A percentile compares a stretch with the other conserved stretches of the same genome.
phyloP scores from a whole-genome alignment of 1,140 invertebrate species.

The Acromyrmex echinatior region DNA sequence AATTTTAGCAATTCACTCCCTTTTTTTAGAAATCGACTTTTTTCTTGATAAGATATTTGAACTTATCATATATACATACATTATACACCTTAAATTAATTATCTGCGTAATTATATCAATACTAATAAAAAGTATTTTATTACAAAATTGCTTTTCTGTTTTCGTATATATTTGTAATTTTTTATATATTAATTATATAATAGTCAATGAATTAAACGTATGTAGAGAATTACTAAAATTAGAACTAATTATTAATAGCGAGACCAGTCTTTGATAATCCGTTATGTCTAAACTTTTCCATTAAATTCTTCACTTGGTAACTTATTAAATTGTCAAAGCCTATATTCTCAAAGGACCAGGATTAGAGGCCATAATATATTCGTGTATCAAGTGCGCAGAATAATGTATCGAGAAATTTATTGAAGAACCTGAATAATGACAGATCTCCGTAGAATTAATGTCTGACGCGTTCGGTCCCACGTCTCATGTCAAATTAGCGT shows the following conservation, averaged over 20 bases:
- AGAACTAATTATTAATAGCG: background rate
- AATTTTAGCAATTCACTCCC: background rate
- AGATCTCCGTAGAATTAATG: constrained; percentile 32
- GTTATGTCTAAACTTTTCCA: background rate
- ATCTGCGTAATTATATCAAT: background rate
- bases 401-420: constrained; percentile 39
- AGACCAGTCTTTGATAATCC: background rate
- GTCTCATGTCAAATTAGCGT: background rate
- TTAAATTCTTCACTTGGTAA: constrained; percentile 26
- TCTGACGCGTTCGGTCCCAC: background rate
- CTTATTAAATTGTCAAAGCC: constrained; percentile 5
- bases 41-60: background rate
- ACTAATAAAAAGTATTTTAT: background rate
- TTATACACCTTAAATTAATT: background rate
- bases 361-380: constrained; percentile 14
- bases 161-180: background rate
- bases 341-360: background rate
- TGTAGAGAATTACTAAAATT: background rate
- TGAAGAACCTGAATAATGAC: constrained; percentile 37
- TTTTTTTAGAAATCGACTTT: background rate
- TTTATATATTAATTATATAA: background rate
- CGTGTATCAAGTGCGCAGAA: background rate
- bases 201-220: background rate
- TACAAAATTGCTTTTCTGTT: background rate
- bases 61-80: background rate